Conservation (phyloP, 2,888 invertebrate species). For the Aproaerema taeniolella region DNA sequence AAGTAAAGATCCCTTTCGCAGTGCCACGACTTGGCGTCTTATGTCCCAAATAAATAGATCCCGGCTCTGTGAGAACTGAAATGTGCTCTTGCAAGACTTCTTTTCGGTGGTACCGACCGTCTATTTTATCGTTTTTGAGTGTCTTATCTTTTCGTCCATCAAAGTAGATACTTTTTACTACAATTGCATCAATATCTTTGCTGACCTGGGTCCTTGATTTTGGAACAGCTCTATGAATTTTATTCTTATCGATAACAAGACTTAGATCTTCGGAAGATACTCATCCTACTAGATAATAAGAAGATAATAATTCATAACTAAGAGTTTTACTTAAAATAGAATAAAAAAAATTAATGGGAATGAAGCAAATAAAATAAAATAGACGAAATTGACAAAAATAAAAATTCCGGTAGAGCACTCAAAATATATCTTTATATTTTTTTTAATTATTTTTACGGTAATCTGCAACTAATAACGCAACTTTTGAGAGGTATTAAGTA, state of each 20-base stretch:
- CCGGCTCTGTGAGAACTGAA: constrained; percentile 7
- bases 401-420: too few species aligned
- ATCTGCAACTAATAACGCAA: too few species aligned
- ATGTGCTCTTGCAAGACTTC: constrained; percentile 11
- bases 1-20: neutral
- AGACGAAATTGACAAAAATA: too few species aligned
- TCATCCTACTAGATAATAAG: too few species aligned
- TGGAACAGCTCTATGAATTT: constrained; percentile 20
- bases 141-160: constrained; percentile 25
- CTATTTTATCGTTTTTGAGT: constrained; percentile 11
- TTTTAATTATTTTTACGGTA: too few species aligned
- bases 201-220: constrained; percentile 8
- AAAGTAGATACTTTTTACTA: constrained; percentile 18
- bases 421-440: too few species aligned
- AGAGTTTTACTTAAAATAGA: too few species aligned
- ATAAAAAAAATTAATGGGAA: too few species aligned
- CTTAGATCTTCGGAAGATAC: neutral
- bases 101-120: constrained; percentile 10
- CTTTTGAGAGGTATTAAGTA: too few species aligned
- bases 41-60: neutral
- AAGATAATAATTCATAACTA: too few species aligned
- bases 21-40: neutral
- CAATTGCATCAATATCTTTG: constrained; percentile 4
- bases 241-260: constrained; percentile 22
- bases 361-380: too few species aligned